These are phyloP conservation scores for Hemithea aestivaria DNA, from an alignment of 2,888 invertebrate genomes.

Conservation along the genomic window DNA sequence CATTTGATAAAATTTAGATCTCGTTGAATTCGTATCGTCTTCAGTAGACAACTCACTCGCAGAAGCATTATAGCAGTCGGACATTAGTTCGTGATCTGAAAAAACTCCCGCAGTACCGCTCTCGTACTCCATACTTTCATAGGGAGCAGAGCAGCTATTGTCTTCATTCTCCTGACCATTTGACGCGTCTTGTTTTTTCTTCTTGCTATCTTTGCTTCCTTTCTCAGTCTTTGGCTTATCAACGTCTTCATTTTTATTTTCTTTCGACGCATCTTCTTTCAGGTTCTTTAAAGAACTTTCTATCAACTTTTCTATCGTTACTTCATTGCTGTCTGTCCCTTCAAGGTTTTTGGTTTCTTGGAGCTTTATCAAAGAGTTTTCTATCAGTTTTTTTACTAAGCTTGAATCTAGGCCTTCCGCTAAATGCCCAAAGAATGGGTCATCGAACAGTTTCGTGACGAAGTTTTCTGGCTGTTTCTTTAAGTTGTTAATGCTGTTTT, in stretches of 20 bases:
- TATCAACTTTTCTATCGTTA: constrained; percentile 74
- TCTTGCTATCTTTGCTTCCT: constrained; percentile 37
- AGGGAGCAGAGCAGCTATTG: constrained; percentile 84
- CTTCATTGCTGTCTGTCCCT: constrained; percentile 64
- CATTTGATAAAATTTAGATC: constrained; percentile 86
- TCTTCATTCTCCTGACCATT: constrained; percentile 62
- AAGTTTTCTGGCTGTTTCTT: constrained; percentile 55
- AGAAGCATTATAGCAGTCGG: constrained; percentile 86
- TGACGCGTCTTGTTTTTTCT: constrained; percentile 42
- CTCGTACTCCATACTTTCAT: constrained; percentile 86
- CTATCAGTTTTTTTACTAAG: constrained; percentile 81
- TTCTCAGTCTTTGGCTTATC: constrained; percentile 42
- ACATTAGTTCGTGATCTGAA: constrained; percentile 78
- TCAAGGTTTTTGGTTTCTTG: constrained; percentile 69
- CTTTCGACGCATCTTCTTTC: constrained; percentile 53
- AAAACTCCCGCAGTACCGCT: constrained; percentile 76
- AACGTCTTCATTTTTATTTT: constrained; percentile 30
- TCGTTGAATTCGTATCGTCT: constrained; percentile 81
- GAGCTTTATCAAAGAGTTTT: constrained; percentile 82
- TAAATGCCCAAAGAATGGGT: constrained; percentile 81
- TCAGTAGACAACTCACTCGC: constrained; percentile 82
- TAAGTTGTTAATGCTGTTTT: constrained; percentile 29
- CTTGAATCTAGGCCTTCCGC: constrained; percentile 81
- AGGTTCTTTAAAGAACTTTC: constrained; percentile 67
- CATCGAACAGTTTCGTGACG: constrained; percentile 80